Conservation (phyloP, 2,888 invertebrate genomes). For the Yponomeuta malinellus region DNA sequence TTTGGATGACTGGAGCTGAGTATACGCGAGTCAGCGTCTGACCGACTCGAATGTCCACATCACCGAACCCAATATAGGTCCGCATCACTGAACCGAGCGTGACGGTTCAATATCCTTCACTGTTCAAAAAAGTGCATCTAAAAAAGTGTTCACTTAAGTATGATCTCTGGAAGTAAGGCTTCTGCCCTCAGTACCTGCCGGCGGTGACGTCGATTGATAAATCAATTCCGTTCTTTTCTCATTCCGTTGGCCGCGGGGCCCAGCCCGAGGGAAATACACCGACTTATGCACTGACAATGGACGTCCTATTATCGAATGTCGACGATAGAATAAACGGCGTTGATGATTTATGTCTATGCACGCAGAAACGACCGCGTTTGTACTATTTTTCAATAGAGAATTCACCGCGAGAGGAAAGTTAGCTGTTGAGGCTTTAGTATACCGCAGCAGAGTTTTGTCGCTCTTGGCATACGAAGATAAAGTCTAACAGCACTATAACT, state of each 20-base stretch:
- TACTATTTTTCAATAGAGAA: background rate
- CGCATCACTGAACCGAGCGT: too few species aligned
- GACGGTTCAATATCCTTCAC: too few species aligned
- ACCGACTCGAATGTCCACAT: too few species aligned
- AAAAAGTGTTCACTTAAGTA: background rate
- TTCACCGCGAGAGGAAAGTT: background rate
- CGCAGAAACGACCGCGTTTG: background rate
- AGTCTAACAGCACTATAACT: too few species aligned
- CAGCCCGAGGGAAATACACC: slow-evolving; percentile 4
- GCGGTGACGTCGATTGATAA: background rate
- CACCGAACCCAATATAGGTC: too few species aligned
- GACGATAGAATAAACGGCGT: background rate
- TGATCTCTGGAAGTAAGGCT: background rate
- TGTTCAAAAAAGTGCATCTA: too few species aligned
- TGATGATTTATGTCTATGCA: background rate
- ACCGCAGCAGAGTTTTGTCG: too few species aligned
- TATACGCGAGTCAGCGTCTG: too few species aligned
- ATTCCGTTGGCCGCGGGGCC: background rate
- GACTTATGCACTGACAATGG: slow-evolving; percentile 5
- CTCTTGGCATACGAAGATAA: too few species aligned
- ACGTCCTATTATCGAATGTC: background rate
- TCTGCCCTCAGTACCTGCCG: background rate
- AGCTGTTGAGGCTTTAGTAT: background rate
- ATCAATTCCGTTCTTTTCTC: slow-evolving; percentile 5
- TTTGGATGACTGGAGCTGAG: too few species aligned